Evolutionary conservation across 2,797 vertebrate genomes (phyloP).

Genomic region (Mus minutoides): DNA sequence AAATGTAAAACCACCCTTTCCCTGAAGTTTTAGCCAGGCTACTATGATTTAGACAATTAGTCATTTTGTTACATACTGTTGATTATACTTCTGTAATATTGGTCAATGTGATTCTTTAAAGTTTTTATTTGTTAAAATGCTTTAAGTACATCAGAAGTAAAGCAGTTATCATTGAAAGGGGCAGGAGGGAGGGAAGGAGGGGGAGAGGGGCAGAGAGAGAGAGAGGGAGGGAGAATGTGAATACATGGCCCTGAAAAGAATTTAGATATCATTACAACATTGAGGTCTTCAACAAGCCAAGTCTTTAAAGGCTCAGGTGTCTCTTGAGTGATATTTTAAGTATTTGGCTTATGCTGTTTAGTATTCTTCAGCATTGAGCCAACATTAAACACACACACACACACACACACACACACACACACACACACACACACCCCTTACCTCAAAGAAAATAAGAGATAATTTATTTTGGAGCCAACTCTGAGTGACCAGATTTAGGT

Average conservation of each 20-base stretch:
- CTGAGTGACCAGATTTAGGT: neutral
- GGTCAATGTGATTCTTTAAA: neutral
- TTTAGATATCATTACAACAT: fast-evolving
- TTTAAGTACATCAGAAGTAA: neutral
- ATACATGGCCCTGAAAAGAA: neutral
- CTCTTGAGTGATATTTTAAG: neutral
- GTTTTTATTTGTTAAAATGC: neutral
- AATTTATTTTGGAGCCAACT: neutral
- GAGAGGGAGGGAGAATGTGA: neutral
- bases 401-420: no score
- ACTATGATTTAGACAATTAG: neutral
- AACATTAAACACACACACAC: neutral
- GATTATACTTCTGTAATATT: neutral
- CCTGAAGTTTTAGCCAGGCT: neutral
- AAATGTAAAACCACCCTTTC: neutral
- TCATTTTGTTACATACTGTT: neutral
- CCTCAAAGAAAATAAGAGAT: neutral
- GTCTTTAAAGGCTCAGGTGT: neutral
- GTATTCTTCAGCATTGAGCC: neutral
- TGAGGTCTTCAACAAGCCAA: neutral
- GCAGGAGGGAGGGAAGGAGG: neutral
- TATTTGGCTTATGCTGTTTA: neutral
- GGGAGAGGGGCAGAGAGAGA: neutral
- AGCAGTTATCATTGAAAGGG: neutral
- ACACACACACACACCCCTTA: neutral